Conservation (phyloP, 2,888 invertebrate genomes). For the Adineta ricciae region DNA sequence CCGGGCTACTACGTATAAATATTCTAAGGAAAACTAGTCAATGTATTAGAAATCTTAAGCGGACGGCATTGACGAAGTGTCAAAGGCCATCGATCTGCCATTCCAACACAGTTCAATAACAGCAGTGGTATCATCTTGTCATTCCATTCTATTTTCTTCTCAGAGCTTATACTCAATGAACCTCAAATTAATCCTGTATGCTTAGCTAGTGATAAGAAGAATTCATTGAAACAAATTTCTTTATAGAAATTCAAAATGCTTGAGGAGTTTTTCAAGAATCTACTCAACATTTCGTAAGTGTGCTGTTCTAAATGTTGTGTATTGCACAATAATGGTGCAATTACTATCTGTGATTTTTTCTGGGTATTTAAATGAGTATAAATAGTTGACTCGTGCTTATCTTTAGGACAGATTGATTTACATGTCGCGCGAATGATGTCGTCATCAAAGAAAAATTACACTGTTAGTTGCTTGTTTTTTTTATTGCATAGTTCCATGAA, state of each 20-base stretch:
- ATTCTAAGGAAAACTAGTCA: no score
- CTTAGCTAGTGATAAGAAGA: background rate
- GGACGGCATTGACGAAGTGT: no score
- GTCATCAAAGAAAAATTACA: background rate
- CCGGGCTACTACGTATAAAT: no score
- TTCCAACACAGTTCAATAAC: background rate
- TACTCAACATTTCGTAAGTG: background rate
- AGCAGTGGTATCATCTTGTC: background rate
- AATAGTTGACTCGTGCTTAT: background rate
- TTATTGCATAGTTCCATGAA: background rate
- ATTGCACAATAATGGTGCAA: background rate
- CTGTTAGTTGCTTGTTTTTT: background rate
- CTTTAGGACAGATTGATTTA: background rate
- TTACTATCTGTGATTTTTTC: background rate
- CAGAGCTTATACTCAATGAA: background rate
- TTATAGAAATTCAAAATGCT: background rate
- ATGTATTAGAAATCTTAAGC: no score
- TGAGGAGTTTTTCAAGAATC: background rate
- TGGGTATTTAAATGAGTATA: background rate
- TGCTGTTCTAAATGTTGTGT: background rate
- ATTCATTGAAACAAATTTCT: background rate
- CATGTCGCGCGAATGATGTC: background rate
- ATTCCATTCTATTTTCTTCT: no score
- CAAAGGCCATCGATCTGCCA: no score
- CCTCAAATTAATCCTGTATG: background rate